Conservation (phyloP, 1,140 invertebrate species). For the Musca vetustissima region DNA sequence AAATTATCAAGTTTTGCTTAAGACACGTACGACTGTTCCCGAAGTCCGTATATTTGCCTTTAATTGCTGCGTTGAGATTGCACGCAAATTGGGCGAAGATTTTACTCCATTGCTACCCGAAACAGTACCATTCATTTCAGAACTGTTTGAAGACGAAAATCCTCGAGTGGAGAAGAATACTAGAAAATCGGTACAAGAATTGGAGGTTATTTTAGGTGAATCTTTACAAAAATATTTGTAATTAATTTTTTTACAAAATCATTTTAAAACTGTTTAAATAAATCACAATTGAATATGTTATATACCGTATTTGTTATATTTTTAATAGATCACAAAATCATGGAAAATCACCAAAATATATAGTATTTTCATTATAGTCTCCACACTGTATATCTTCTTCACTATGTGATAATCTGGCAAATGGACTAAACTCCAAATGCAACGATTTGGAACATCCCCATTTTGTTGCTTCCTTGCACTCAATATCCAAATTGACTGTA, state of each 20-base stretch:
- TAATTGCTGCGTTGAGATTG: slow-evolving; percentile 69
- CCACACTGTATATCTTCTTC: slow-evolving; percentile 1
- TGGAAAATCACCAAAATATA: too few species aligned
- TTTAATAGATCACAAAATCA: too few species aligned
- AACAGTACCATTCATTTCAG: slow-evolving; percentile 80
- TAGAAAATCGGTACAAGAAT: slow-evolving; percentile 71
- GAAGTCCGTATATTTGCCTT: slow-evolving; percentile 64
- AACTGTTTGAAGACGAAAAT: slow-evolving; percentile 82
- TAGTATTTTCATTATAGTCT: too few species aligned
- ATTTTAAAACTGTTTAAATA: not conserved
- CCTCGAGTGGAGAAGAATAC: slow-evolving; percentile 74
- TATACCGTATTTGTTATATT: slow-evolving; percentile 15
- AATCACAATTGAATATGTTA: not conserved
- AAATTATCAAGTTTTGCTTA: slow-evolving; percentile 86
- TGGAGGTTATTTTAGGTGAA: slow-evolving; percentile 82
- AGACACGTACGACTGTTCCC: slow-evolving; percentile 75
- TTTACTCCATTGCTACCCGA: slow-evolving; percentile 79
- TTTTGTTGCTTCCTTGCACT: slow-evolving; percentile 28
- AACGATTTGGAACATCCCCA: slow-evolving; percentile 27
- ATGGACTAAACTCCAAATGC: slow-evolving; percentile 27
- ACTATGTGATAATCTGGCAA: slow-evolving; percentile 16
- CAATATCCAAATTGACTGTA: slow-evolving; percentile 26
- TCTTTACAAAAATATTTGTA: slow-evolving; percentile 83
- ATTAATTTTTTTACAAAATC: slow-evolving; percentile 27
- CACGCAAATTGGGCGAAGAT: slow-evolving; percentile 76